Percentiles rank a stretch among this genome's conserved stretches.
Evolutionary conservation across 2,113 vertebrate species (phyloP).

Genomic region (Ariopsis seemanni): DNA sequence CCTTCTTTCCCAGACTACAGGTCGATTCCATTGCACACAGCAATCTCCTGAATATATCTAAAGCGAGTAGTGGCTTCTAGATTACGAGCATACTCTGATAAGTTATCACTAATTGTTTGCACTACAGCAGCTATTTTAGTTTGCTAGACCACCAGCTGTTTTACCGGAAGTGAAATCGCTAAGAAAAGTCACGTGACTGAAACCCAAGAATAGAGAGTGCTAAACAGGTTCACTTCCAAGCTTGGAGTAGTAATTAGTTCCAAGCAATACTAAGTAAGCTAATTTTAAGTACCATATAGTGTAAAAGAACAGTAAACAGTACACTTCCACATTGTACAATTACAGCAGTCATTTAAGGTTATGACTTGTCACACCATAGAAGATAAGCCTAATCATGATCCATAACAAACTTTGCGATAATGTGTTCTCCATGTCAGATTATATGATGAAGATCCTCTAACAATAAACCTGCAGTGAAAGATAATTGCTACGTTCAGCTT

Average conservation of each 20-base stretch:
- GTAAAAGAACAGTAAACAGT: not conserved
- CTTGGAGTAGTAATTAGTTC: not conserved
- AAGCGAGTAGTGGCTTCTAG: too few species aligned
- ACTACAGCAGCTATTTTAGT: too few species aligned
- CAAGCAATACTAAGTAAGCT: not conserved
- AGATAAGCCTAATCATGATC: not conserved
- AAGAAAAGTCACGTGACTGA: too few species aligned
- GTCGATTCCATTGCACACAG: too few species aligned
- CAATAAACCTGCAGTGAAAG: not conserved
- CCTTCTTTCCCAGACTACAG: too few species aligned
- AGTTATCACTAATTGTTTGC: too few species aligned
- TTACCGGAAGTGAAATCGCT: too few species aligned
- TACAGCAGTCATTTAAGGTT: not conserved
- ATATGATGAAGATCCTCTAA: not conserved
- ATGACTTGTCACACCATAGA: not conserved
- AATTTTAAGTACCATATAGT: not conserved
- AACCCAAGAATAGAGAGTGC: too few species aligned
- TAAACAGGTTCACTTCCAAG: not conserved
- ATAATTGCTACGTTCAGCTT: not conserved
- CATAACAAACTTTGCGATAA: not conserved
- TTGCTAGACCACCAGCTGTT: too few species aligned
- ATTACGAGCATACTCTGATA: too few species aligned
- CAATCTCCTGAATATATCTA: too few species aligned
- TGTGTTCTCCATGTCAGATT: not conserved
- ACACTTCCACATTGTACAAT: not conserved